These are phyloP conservation scores for Melipona quadrifasciata DNA, from an alignment of 1,140 invertebrate species.

Conservation along the genomic window DNA sequence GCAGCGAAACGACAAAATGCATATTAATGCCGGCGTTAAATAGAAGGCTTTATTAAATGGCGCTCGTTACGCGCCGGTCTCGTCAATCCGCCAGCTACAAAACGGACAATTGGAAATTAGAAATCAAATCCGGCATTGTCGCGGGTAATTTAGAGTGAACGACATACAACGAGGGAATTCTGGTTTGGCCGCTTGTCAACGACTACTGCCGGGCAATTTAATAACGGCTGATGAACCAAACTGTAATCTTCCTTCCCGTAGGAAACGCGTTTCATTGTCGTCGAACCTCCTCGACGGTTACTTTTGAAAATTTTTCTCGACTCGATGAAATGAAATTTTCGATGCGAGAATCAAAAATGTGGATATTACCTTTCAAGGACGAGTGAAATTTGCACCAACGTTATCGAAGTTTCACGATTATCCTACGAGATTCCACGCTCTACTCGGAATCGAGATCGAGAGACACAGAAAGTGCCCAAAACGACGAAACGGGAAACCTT, in stretches of 20 bases:
- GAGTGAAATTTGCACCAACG: neutral
- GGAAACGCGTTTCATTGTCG: neutral
- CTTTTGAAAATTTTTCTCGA: too few species aligned
- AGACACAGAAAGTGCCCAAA: neutral
- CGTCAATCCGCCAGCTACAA: conserved; percentile 43
- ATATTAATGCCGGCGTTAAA: conserved; percentile 51
- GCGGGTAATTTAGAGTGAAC: conserved; percentile 7
- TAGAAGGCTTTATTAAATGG: conserved; percentile 53
- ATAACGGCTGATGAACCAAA: conserved; percentile 1
- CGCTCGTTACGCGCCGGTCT: conserved; percentile 38
- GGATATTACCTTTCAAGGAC: neutral
- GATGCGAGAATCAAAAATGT: neutral
- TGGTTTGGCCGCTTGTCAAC: neutral
- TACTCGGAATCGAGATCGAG: neutral
- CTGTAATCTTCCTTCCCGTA: neutral
- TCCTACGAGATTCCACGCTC: neutral
- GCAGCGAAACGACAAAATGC: conserved; percentile 32
- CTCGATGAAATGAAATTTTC: too few species aligned
- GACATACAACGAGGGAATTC: conserved; percentile 8
- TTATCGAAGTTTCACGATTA: neutral
- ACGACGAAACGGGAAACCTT: neutral
- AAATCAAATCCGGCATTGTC: conserved; percentile 47
- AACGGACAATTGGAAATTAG: conserved; percentile 55
- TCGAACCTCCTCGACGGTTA: neutral
- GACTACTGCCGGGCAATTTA: neutral